Base-by-base conservation (phyloP, 2,888 invertebrate genomes). In the Eupithecia subumbrata region DNA sequence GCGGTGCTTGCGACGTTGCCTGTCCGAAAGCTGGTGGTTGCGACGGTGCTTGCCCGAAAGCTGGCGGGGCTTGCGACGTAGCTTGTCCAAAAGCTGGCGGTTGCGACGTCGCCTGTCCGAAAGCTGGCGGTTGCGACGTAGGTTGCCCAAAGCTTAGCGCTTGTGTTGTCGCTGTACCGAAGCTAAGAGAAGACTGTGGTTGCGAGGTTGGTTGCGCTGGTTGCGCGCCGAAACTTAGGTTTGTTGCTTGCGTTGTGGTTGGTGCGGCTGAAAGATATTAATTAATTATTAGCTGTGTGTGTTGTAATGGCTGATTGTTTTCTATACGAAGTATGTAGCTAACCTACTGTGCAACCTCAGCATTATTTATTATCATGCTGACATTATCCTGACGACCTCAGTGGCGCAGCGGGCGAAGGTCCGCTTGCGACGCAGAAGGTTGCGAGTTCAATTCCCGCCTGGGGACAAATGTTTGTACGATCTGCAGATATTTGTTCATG, bases 211-310 rank as follows among this genome's bases (percentile, higher is more conserved):
- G 66, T 69, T 72, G 71, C 11, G 34, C 34, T 43, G 72, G 70
- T 52, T 76, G 76, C 0, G 73, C n/a, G 34, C 84, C 84, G 70
- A 87, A 84, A 64, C 77, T 81, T 11, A 85, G 81, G 0, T 83
- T 18, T 45, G 68, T 37, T 22, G 80, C 70, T 63, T 84, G 74
- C 11, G 81, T 73, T 22, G 82, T 69, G 5, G 80, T 60, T 64
- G 82, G 71, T 9, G 77, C 75, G 8, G 83, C 76, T 77, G 63
- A 52, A 72, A 74, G 14, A 66, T 18, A 11, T 11, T n/a, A 1
- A n/a, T 8, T 5, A 45, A 45, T 45, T 45, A 52, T 52, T 52
- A 60, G 25, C 0, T 37, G 25, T 60, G 25, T 60, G 22, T 60
- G n/a, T 60, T 63, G 43, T 43, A 43, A 43, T 43, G 43, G 5